Evolutionary conservation across 1,140 invertebrate species (phyloP).

Genomic region (Conus ventricosus): DNA sequence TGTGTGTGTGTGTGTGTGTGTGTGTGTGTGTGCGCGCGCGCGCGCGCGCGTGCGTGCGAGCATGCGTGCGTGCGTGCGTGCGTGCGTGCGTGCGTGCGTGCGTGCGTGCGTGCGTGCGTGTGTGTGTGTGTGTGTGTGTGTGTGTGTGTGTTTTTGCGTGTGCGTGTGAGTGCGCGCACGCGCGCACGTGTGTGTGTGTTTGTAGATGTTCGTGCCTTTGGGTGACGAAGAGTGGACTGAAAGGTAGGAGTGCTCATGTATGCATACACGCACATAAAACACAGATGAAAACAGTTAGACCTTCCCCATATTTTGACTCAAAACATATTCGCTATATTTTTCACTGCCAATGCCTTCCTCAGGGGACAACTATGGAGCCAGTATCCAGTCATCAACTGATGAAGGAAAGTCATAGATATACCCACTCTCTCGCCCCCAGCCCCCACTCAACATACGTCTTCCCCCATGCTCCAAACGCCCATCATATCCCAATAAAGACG

Average conservation of each 20-base stretch:
- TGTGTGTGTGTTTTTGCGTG: background rate
- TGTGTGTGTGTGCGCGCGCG: background rate
- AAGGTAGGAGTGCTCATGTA: no score
- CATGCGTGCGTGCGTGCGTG: background rate
- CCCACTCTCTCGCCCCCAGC: no score
- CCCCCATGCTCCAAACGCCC: no score
- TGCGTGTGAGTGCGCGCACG: background rate
- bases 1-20: background rate
- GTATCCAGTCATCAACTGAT: background rate
- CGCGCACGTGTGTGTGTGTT: background rate
- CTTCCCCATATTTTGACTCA: background rate
- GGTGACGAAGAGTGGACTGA: background rate
- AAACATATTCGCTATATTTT: background rate
- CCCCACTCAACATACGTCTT: no score
- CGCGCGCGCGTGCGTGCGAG: background rate
- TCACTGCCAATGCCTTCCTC: background rate
- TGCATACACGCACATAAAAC: no score
- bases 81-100: background rate
- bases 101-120: background rate
- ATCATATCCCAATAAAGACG: no score
- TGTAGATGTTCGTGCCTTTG: background rate
- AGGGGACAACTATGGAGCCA: background rate
- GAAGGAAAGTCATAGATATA: background rate
- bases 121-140: constrained; percentile 6
- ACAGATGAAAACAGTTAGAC: no score